Evolutionary conservation across 2,797 vertebrate genomes (phyloP), one percentile per base, ranked within the genome.

Genomic region (Staurois parvus): DNA sequence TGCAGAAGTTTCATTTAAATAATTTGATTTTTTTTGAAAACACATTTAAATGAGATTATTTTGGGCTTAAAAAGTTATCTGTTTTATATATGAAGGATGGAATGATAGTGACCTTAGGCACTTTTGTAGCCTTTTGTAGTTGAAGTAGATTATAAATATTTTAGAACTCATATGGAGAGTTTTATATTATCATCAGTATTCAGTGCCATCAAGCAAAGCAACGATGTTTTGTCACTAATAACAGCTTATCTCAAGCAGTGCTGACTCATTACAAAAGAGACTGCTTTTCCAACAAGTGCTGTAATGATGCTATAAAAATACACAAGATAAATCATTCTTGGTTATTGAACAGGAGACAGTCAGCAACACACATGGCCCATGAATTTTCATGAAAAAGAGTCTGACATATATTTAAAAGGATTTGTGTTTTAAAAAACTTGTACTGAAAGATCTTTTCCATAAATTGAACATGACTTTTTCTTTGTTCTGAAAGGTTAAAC

Each of bases 241-340:
- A 88, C 81, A 86, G 86, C 87, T 88, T 78, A 88, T 79, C 80
- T 83, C 79, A 86, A 90, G 81, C 88, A 84, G 68, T 85, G 85
- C 84, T 87, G 88, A 89, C 81, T 88, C 88, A 87, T 73, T 87
- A 75, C 80, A 89, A 84, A 88, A 84, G 64, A 85, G 70, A 86
- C 69, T 79, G 88, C 84, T 85, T 70, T 89, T 87, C 37, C 87
- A 87, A 78, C 79, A 83, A 84, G 76, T 85, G 68, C 84, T 86
- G 77, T 86, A 88, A 87, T 85, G 83, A 87, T 75, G 56, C 0
- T 5, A 87, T 37, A 87, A 88, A 88, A 88, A 88, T 10, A 75
- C 2, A 11, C 11, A 34, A 87, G 79, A 88, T 87, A 88, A 88
- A 89, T 88, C 77, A 88, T 87, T 87, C 74, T 76, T 85, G 79